A percentile compares a stretch with the other conserved stretches of the same genome.
These are phyloP conservation scores for Trachelipus rathkii DNA, from an alignment of 1,140 invertebrate species.

Conservation along the genomic window DNA sequence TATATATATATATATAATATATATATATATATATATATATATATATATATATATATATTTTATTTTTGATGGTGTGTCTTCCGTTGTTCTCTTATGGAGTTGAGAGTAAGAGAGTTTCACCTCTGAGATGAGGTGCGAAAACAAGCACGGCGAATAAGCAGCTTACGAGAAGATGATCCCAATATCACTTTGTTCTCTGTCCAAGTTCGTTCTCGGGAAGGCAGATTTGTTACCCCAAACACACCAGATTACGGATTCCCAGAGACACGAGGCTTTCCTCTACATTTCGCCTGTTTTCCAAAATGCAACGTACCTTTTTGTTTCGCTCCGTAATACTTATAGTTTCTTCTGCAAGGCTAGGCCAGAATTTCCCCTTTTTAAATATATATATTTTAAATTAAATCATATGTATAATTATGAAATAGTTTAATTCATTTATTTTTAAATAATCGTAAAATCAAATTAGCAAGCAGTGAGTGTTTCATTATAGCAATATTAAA, in stretches of 20 bases:
- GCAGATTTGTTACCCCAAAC: constrained; percentile 45
- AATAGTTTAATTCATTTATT: background rate
- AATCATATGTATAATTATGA: background rate
- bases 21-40: too few relatives aligned
- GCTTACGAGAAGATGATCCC: constrained; percentile 45
- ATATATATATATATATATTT: too few relatives aligned
- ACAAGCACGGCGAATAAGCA: constrained; percentile 43
- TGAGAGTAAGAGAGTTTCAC: background rate
- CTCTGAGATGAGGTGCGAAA: constrained; percentile 2
- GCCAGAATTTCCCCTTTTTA: background rate
- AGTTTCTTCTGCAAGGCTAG: background rate
- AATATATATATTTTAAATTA: background rate
- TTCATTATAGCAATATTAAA: background rate
- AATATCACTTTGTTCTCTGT: constrained; percentile 46
- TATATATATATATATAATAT: too few relatives aligned
- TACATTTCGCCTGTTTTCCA: background rate
- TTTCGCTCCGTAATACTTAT: background rate
- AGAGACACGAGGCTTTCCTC: background rate
- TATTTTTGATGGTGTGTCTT: too few relatives aligned
- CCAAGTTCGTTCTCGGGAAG: constrained; percentile 44
- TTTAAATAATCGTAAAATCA: background rate
- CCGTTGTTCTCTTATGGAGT: too few relatives aligned
- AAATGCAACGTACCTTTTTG: background rate
- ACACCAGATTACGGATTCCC: constrained; percentile 41
- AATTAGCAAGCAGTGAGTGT: background rate